Evolutionary conservation across 2,113 vertebrate genomes (phyloP), one percentile per base, ranked within the genome.

Genomic region (Ptilorrhoa leucosticta): DNA sequence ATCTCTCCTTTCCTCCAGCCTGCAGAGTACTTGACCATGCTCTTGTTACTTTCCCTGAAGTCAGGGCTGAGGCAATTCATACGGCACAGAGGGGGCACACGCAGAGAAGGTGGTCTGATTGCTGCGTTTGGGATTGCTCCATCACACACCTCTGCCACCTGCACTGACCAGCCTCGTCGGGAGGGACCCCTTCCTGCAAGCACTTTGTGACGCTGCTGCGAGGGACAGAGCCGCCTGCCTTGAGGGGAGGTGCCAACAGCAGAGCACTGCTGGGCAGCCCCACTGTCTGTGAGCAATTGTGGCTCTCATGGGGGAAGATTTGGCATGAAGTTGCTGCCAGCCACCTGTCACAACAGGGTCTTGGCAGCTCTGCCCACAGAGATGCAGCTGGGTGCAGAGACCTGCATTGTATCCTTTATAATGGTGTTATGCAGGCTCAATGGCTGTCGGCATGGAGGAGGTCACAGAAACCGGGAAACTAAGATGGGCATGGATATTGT

Each of bases 281-380:
- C 0, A 0, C 20, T 57, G 18, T 19, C 33, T 9, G 0, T 27
- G 24, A 57, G 42, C n/a, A 39, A 2, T 5, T 4, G 1, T 10
- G 39, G 14, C 33, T 23, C 15, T 53, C 7, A 0, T 15, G 35
- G 77, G 18, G 15, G 24, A 54, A 71, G 22, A 39, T 47, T 3
- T 13, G 11, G 14, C 0, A 0, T 8, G 18, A 61, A 1, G 1
- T 2, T 48, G 18, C 48, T 65, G 45, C 27, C 63, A 64, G 24
- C 14, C 1, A 2, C 58, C 19, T 63, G n/a, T n/a, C 9, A 44
- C 27, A 48, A 24, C 11, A 35, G 35, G 21, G 7, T 39, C 63
- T 30, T 58, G 24, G 44, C 66, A 51, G 21, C 30, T 80, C 27
- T 71, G 61, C 17, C 57, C 60, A 45, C 33, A 69, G 60, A 47